Evolutionary conservation across 2,113 vertebrate species (phyloP).

Genomic region (Gobiocypris rarus): DNA sequence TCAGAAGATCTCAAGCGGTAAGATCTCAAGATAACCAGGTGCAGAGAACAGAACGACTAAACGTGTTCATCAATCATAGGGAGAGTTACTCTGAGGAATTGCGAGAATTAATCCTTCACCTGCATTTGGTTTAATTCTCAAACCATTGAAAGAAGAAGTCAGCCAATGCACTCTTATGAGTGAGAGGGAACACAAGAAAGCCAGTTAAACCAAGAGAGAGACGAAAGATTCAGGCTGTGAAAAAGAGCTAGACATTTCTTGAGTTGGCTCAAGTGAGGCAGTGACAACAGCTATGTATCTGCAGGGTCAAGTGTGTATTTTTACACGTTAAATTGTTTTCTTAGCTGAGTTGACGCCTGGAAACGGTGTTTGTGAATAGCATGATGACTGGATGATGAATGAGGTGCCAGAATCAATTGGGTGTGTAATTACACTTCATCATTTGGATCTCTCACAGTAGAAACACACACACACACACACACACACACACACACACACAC

Average conservation of each 20-base stretch:
- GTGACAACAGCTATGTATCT: background rate
- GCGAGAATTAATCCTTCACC: slow-evolving; percentile 56
- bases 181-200: background rate
- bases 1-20: too few species aligned
- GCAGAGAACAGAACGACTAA: background rate
- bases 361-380: slow-evolving; percentile 59
- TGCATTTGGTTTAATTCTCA: slow-evolving; percentile 31
- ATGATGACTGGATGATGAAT: slow-evolving; percentile 62
- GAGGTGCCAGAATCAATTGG: slow-evolving; percentile 58
- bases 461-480: slow-evolving; percentile 2
- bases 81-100: slow-evolving; percentile 34
- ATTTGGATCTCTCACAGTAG: slow-evolving; percentile 28
- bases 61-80: slow-evolving; percentile 30
- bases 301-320: slow-evolving; percentile 46
- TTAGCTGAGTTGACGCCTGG: slow-evolving; percentile 33
- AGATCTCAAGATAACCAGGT: too few species aligned
- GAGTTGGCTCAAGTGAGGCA: background rate
- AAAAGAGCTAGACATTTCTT: background rate
- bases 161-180: slow-evolving; percentile 56
- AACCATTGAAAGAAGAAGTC: slow-evolving; percentile 6
- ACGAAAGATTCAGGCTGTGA: background rate
- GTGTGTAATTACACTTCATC: slow-evolving; percentile 61
- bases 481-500: slow-evolving; percentile 14
- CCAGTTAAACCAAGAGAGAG: background rate
- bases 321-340: slow-evolving; percentile 51